A percentile compares a stretch with the other conserved stretches of the same genome.
These are phyloP conservation scores for Luidia sarsii DNA, from an alignment of 53 echinoderm and acorn worm genomes.

Conservation along the genomic window DNA sequence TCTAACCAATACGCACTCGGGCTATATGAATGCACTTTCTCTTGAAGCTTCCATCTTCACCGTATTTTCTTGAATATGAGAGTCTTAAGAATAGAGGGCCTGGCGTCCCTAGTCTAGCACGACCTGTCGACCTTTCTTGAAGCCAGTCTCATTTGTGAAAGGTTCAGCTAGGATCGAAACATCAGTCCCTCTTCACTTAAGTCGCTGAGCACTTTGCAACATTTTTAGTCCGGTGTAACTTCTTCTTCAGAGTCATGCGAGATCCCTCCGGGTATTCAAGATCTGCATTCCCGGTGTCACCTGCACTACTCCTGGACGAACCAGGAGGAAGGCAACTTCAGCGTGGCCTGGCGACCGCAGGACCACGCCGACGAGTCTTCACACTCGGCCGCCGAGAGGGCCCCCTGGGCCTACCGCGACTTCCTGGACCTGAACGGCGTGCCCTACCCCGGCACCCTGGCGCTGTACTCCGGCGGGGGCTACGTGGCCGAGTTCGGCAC, in stretches of 20 bases:
- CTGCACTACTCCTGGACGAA: conserved; percentile 54
- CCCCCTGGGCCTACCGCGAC: conserved; percentile 66
- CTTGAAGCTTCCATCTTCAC: too few relatives aligned
- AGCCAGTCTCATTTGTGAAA: too few relatives aligned
- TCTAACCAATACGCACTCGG: too few relatives aligned
- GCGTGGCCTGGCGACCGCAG: conserved; percentile 60
- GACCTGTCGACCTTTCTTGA: too few relatives aligned
- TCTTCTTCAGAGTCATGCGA: conserved; percentile 55
- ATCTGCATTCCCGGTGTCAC: conserved; percentile 34
- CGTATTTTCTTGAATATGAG: too few relatives aligned
- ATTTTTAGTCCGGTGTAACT: too few relatives aligned
- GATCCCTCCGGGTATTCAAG: conserved; percentile 22
- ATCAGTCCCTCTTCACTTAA: too few relatives aligned
- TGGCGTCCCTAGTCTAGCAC: too few relatives aligned
- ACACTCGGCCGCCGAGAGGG: conserved; percentile 18
- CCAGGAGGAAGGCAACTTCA: conserved; percentile 55
- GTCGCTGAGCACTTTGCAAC: too few relatives aligned
- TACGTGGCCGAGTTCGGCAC: conserved; percentile 72
- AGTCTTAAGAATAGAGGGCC: too few relatives aligned
- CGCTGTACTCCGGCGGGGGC: conserved; percentile 70
- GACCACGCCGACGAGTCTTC: neutral
- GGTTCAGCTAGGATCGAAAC: too few relatives aligned
- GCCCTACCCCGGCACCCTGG: conserved; percentile 52
- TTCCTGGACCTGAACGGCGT: conserved; percentile 60
- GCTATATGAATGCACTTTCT: too few relatives aligned